These are phyloP conservation scores for Dryobates pubescens DNA, from an alignment of 2,797 vertebrate species.

Conservation along the genomic window DNA sequence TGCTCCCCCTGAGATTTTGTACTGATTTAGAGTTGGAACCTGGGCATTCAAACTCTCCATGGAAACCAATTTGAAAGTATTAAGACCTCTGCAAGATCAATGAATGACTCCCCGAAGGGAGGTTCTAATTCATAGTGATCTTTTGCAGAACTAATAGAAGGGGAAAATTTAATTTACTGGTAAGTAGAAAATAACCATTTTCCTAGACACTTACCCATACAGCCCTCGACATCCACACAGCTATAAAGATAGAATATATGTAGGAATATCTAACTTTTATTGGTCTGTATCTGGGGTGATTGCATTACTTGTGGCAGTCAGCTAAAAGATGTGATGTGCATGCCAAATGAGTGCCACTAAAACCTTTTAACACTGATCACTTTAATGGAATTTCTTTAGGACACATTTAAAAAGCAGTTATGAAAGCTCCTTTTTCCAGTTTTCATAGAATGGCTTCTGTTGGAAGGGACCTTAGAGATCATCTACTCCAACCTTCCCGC, in stretches of 20 bases:
- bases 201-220: not conserved
- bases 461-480: too few species aligned
- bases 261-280: slow-evolving; percentile 12
- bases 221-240: not conserved
- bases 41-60: slow-evolving; percentile 17
- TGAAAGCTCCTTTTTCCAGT: not conserved
- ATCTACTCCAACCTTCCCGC: too few species aligned
- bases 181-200: slow-evolving; percentile 32
- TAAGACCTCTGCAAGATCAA: slow-evolving; percentile 27
- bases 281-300: not conserved
- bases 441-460: not conserved
- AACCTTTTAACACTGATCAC: not conserved
- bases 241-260: not conserved
- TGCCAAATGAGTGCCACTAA: not conserved
- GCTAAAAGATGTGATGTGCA: not conserved
- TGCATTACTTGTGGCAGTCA: not conserved
- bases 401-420: not conserved
- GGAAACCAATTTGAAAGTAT: slow-evolving; percentile 44
- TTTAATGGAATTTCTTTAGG: slow-evolving; percentile 21
- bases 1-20: not conserved
- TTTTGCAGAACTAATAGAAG: slow-evolving; percentile 47
- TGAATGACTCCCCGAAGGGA: slow-evolving; percentile 28
- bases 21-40: not conserved
- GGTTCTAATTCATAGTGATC: slow-evolving; percentile 11
- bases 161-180: slow-evolving; percentile 39